Base-by-base conservation (phyloP, 2,113 vertebrate species). In the Eublepharis macularius region DNA sequence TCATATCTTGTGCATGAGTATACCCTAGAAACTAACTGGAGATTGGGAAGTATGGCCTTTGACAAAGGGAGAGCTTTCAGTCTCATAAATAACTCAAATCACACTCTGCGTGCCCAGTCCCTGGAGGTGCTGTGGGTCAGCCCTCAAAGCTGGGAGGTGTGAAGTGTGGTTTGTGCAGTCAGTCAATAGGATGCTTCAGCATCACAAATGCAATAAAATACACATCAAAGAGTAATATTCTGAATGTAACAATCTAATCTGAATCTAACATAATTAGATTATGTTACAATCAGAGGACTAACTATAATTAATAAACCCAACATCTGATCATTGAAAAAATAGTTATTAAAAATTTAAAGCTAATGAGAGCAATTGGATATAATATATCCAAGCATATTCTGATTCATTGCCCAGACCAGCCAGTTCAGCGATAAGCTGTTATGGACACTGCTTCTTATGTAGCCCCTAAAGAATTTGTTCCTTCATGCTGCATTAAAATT, bases 401-500 rank as follows among this genome's bases (percentile, higher is more conserved):
- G 57, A 51, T 51, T 83, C 24, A 76, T 12, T 81, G 47, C 36
- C 21, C 21, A 39, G 43, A 17, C 66, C 72, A 69, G 72, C 43
- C 36, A 81, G 51, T 34, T 86, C 51, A 85, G 39, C 63, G 57
- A 76, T 75, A 81, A 68, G n/a, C 45, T 75, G 10, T 24, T 74
- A 54, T 81, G 24, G 29, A 81, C 36, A 43, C 70, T 81, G 34
- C 34, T 76, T 49, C 70, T 75, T 43, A 51, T 54, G 7, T 45
- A 7, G 45, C 43, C 69, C n/a, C 79, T 68, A 24, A 69, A 69
- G 60, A 47, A 26, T 68, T n/a, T 36, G 8, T 49, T 73, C 34
- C 6, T 76, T 76, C 73, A 76, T 66, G 32, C 73, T 76, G 43
- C 73, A 84, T 65, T 76, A 84, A 84, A 84, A 76, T 76, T 47